Percentiles rank a stretch among this genome's conserved stretches.
Conservation (phyloP, 2,888 invertebrate genomes). For the Scaeva pyrastri region DNA sequence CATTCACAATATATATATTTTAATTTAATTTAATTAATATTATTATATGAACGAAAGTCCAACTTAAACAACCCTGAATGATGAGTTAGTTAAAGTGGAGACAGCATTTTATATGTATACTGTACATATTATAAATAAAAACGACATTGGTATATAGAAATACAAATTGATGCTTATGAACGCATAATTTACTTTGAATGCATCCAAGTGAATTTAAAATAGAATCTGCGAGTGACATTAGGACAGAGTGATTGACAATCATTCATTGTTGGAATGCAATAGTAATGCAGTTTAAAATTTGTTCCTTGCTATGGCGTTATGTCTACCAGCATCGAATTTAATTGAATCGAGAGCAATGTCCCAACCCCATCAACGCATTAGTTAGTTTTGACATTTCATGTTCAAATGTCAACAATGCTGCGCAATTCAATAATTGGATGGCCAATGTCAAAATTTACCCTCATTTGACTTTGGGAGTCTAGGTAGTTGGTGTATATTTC, state of each 20-base stretch:
- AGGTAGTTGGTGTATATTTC: no score
- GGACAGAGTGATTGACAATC: slow-evolving; percentile 29
- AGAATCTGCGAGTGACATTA: background rate
- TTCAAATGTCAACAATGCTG: background rate
- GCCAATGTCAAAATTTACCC: background rate
- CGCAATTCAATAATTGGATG: background rate
- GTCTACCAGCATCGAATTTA: no score
- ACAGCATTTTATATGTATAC: background rate
- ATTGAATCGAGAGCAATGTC: background rate
- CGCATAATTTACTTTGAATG: slow-evolving; percentile 29
- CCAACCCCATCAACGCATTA: background rate
- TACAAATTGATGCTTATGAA: slow-evolving; percentile 11
- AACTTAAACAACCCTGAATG: background rate
- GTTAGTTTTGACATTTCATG: background rate
- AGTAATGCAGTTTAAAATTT: background rate
- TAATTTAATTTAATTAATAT: background rate
- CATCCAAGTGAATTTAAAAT: slow-evolving; percentile 12
- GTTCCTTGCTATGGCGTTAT: background rate
- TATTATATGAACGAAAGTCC: background rate
- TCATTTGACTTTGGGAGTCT: no score
- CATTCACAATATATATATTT: background rate
- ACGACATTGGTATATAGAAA: slow-evolving; percentile 3
- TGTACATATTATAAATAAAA: background rate
- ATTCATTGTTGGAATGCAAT: slow-evolving; percentile 3
- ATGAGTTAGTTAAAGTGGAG: background rate